Conservation (phyloP, 1,140 invertebrate genomes). For the Habropoda laboriosa region DNA sequence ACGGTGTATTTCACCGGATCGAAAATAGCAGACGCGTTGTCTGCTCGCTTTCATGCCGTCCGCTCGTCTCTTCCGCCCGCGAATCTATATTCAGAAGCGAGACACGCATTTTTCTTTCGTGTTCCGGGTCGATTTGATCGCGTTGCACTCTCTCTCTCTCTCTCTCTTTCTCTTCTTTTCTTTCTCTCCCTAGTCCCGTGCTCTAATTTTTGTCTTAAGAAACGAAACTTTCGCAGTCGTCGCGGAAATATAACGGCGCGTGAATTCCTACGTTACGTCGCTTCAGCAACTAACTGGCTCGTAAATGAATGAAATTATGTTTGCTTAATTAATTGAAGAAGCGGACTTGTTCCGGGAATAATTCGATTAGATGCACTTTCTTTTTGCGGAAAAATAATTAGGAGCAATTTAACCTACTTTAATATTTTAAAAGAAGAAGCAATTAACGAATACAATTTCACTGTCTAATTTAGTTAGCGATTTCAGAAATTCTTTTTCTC, state of each 20-base stretch:
- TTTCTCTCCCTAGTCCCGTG: too few relatives aligned
- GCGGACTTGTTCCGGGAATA: background rate
- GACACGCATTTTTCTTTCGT: background rate
- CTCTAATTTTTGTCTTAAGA: too few relatives aligned
- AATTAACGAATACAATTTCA: too few relatives aligned
- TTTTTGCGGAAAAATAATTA: background rate
- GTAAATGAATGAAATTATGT: background rate
- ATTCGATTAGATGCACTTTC: background rate
- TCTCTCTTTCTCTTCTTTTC: too few relatives aligned
- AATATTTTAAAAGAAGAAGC: too few relatives aligned
- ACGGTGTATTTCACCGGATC: background rate
- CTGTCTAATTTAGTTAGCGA: too few relatives aligned
- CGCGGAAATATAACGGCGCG: background rate
- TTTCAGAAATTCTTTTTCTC: too few relatives aligned
- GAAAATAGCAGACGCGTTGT: constrained; percentile 2
- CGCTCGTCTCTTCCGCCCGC: background rate
- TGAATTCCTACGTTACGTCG: background rate
- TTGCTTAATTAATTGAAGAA: background rate
- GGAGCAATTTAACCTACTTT: background rate
- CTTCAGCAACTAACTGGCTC: background rate
- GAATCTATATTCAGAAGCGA: background rate
- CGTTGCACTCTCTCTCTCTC: background rate
- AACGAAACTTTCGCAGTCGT: background rate
- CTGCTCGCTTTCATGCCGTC: background rate
- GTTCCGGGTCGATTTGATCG: background rate